Evolutionary conservation across 2,113 vertebrate species (phyloP).

Genomic region (Equus quagga): DNA sequence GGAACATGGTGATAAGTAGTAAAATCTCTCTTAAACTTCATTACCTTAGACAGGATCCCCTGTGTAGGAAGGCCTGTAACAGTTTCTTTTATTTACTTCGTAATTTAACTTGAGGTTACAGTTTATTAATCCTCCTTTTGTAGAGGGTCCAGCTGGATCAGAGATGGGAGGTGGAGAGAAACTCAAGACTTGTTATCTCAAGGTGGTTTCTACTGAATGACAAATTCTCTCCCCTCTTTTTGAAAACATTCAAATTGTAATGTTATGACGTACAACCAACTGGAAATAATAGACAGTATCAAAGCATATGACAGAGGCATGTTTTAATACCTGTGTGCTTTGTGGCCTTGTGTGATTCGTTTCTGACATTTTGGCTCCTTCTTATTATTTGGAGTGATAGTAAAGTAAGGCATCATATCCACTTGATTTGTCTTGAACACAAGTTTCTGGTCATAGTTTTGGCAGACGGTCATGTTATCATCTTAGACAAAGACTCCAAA

Average conservation of each 20-base stretch:
- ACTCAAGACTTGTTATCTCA: not conserved
- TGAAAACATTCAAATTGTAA: not conserved
- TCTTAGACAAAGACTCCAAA: not conserved
- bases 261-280: not conserved
- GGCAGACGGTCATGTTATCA: not conserved
- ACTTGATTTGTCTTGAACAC: not conserved
- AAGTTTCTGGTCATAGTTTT: not conserved
- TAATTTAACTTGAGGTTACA: not conserved
- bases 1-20: not conserved
- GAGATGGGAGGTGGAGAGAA: not conserved
- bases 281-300: not conserved
- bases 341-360: not conserved
- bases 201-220: not conserved
- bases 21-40: not conserved
- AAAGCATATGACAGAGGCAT: rapidly evolving
- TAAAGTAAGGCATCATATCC: not conserved
- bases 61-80: not conserved
- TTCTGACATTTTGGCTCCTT: not conserved
- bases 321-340: not conserved
- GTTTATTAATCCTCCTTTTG: not conserved
- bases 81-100: not conserved
- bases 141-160: not conserved
- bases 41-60: not conserved
- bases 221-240: not conserved
- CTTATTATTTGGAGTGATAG: not conserved